These are phyloP conservation scores for Eumaeus atala DNA, from an alignment of 1,140 invertebrate genomes.

Conservation along the genomic window DNA sequence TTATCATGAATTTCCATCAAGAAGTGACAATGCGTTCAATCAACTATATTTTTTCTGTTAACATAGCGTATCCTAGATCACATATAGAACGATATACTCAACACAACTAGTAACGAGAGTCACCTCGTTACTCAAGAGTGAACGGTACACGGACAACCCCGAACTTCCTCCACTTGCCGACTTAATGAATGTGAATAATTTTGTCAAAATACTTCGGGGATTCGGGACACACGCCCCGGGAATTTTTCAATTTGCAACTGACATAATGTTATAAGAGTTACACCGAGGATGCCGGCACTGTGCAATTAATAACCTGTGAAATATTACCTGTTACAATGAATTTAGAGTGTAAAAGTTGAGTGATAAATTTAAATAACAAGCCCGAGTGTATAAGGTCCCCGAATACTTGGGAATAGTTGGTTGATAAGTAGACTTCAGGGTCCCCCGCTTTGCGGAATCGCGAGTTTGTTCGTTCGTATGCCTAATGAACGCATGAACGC, in stretches of 20 bases:
- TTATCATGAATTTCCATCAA: no score
- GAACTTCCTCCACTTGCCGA: slow-evolving; percentile 57
- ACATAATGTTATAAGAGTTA: slow-evolving; percentile 73
- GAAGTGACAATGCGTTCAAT: no score
- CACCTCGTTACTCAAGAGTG: slow-evolving; percentile 68
- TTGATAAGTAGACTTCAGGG: slow-evolving; percentile 57
- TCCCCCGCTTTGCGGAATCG: slow-evolving; percentile 45
- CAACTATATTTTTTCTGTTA: neutral
- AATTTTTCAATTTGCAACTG: slow-evolving; percentile 74
- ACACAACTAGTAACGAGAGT: slow-evolving; percentile 69
- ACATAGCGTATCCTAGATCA: slow-evolving; percentile 19
- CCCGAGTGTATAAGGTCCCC: slow-evolving; percentile 36
- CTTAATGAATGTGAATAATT: slow-evolving; percentile 74
- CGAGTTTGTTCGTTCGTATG: slow-evolving; percentile 51
- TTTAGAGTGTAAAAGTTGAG: slow-evolving; percentile 72
- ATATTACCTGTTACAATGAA: slow-evolving; percentile 72
- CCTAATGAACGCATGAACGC: slow-evolving; percentile 70
- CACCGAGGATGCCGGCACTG: slow-evolving; percentile 63
- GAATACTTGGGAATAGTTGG: slow-evolving; percentile 70
- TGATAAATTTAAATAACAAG: slow-evolving; percentile 73
- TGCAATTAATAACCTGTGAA: slow-evolving; percentile 72
- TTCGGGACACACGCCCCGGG: slow-evolving; percentile 69
- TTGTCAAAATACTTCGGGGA: slow-evolving; percentile 70
- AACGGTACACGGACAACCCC: slow-evolving; percentile 66
- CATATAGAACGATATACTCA: slow-evolving; percentile 59